Base-by-base conservation (phyloP, 2,113 vertebrate genomes). In the Turnix velox region DNA sequence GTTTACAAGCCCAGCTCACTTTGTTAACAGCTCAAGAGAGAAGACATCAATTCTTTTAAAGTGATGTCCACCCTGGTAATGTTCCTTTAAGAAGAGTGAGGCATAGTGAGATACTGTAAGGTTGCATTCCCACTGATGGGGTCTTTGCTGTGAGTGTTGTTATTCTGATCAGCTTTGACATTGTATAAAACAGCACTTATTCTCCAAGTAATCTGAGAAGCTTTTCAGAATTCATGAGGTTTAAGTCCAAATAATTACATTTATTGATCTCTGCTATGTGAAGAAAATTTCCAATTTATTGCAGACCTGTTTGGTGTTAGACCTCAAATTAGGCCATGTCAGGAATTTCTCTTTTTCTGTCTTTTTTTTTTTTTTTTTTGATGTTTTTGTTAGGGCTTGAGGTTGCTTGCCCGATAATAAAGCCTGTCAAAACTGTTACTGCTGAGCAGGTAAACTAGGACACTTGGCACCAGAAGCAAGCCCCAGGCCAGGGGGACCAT, bases 171-270 rank as follows among this genome's bases (percentile, higher is more conserved):
- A 91, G 94, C 92, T 96, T 93, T 95, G 92, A 92, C 86, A 93
- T 59, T 1, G 0, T 88, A 94, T 95, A 93, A 96, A 96, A 96
- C 51, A 85, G 65, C 81, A 90, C 84, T 96, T 96, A 92, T 83
- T 96, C 69, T 84, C 71, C 54, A 62, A 91, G 90, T 94, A 96
- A 95, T 95, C 93, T 6, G 1, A 92, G 69, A 75, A 78, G 76
- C 92, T 94, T 73, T 96, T 96, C 95, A 96, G 94, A 97, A 97
- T 96, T 95, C 95, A 96, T 95, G 94, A 96, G 69, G 37, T 93
- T 96, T 95, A 94, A 96, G 81, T 91, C 90, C 88, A 96, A 96
- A 96, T 96, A 96, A 97, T 97, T 97, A 91, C 92, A 96, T 95
- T 94, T 96, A 97, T 97, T 96, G 96, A 97, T 96, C 93, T 95